phyloP scores from a whole-genome alignment of 1,140 invertebrate genomes.

The Octopus bimaculoides region DNA sequence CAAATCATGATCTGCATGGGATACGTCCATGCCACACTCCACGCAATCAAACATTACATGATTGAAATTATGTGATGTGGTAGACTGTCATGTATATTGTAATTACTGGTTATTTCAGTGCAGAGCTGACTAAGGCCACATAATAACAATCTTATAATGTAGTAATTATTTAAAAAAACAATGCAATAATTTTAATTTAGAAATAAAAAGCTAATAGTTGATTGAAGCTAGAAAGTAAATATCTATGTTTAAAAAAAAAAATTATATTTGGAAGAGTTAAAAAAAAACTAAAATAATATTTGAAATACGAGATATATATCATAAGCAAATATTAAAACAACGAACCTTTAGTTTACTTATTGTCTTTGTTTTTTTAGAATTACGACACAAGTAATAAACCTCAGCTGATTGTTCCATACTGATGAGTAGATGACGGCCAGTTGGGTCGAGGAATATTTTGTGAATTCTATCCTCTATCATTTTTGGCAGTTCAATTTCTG shows the following conservation, averaged over 20 bases:
- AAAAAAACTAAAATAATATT: background rate
- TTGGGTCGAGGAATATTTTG: constrained; percentile 82
- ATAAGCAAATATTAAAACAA: no score
- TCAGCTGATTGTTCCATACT: constrained; percentile 69
- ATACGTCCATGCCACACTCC: no score
- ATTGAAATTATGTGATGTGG: no score
- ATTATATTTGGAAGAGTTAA: background rate
- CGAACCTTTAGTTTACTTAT: constrained; percentile 55
- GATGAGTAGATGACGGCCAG: constrained; percentile 80
- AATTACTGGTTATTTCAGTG: no score
- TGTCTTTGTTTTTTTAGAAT: constrained; percentile 67
- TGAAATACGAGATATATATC: no score
- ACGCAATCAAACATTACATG: no score
- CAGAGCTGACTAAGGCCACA: no score
- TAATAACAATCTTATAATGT: no score
- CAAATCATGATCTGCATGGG: no score
- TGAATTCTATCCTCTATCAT: constrained; percentile 59
- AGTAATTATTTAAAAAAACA: no score
- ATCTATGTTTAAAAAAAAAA: background rate
- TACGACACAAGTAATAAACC: constrained; percentile 73
- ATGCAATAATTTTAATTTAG: background rate
- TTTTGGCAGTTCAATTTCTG: constrained; percentile 52
- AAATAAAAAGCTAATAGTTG: background rate
- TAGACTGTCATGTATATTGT: no score
- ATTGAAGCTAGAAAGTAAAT: background rate